Evolutionary conservation across 2,797 vertebrate genomes (phyloP).

Genomic region (Xerus rutilus): DNA sequence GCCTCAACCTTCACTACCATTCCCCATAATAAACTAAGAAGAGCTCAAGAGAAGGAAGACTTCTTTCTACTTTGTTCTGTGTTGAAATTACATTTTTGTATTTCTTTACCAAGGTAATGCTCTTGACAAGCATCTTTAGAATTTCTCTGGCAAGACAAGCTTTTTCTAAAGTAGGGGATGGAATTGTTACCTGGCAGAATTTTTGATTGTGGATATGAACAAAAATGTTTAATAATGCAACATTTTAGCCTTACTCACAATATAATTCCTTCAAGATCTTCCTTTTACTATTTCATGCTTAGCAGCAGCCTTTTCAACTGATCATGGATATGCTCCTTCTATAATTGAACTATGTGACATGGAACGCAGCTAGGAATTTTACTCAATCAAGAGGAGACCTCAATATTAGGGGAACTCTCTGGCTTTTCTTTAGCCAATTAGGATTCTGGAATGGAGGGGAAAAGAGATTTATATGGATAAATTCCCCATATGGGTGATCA

Average conservation of each 20-base stretch:
- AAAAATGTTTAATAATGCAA: neutral
- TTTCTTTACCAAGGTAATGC: constrained; percentile 37
- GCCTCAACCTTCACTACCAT: constrained; percentile 31
- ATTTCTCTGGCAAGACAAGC: neutral
- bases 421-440: neutral
- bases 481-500: neutral
- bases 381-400: neutral
- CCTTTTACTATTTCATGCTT: neutral
- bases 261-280: constrained; percentile 3
- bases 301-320: neutral
- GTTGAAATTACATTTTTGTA: neutral
- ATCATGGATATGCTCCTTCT: constrained; percentile 3
- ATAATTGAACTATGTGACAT: neutral
- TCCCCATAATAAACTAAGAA: neutral
- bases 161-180: neutral
- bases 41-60: neutral
- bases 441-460: neutral
- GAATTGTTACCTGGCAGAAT: neutral
- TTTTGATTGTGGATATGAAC: neutral
- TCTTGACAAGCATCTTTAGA: neutral
- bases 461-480: neutral
- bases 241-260: neutral
- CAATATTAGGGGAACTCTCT: neutral
- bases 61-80: constrained; percentile 31
- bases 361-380: neutral